Percentiles rank a stretch among this genome's conserved stretches.
Evolutionary conservation across 1,140 invertebrate species (phyloP).

Genomic region (Dendrolimus kikuchii): DNA sequence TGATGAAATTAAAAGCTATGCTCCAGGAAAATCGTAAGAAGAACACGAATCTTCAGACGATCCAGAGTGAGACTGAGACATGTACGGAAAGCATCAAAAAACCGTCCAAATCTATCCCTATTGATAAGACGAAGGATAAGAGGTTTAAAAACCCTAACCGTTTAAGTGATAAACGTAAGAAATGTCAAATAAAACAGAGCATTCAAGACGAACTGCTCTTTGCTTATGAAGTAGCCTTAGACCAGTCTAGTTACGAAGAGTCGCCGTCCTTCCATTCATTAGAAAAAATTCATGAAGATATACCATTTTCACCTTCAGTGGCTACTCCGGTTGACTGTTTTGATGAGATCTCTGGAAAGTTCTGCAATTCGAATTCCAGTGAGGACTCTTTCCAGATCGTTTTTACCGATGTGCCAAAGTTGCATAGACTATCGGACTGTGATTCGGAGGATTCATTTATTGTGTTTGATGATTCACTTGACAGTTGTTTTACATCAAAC

Average conservation of each 20-base stretch:
- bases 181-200: conserved; percentile 11
- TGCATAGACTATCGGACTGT: conserved; percentile 42
- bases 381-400: conserved; percentile 65
- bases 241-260: conserved; percentile 21
- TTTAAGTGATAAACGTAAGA: conserved; percentile 13
- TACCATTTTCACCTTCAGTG: conserved; percentile 2
- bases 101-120: conserved; percentile 17
- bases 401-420: conserved; percentile 35
- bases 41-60: conserved; percentile 7
- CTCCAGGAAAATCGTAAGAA: conserved; percentile 27
- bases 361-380: conserved; percentile 45
- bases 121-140: conserved; percentile 20
- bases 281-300: conserved; percentile 11
- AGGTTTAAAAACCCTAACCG: conserved; percentile 18
- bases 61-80: conserved; percentile 1
- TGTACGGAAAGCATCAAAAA: conserved; percentile 3
- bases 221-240: conserved; percentile 21
- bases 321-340: conserved; percentile 26
- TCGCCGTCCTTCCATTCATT: conserved; percentile 17
- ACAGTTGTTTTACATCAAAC: conserved; percentile 51
- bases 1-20: conserved; percentile 41
- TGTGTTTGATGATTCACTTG: conserved; percentile 53
- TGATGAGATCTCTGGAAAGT: conserved; percentile 50
- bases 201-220: conserved; percentile 27
- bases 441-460: conserved; percentile 63